Evolutionary conservation across 92 coral and sea anemone genomes (phyloP), one percentile per base, ranked within the genome.

Genomic region (Virgularia gustaviana): DNA sequence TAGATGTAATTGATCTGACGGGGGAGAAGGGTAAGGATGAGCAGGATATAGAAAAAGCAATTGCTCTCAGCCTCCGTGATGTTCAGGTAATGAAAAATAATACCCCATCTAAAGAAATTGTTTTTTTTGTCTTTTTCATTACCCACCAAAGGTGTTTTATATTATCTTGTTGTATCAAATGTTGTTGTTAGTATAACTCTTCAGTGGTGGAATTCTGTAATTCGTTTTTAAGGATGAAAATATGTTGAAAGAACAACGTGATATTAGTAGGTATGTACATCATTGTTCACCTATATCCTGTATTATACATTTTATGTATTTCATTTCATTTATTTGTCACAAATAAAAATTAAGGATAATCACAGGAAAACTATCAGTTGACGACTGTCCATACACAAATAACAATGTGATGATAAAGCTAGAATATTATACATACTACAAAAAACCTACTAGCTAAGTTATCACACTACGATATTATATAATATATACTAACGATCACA

Each of bases 31-130:
- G 81, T 37, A 85, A 85, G 27, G 70, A 79, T 47, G 89, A 84
- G 75, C 92, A 90, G 35, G 96, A 90, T 57, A 74, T 90, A 18
- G 96, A 84, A 67, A 81, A 81, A 49, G 96, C 96, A 37, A 90
- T 90, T 58, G 90, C 90, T 27, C 85, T 90, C 5, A 90, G 96
- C 65, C 64, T 90, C 34, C 92, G 77, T 55, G 94, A 90, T 38
- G 73, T 91, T 53, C 66, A 68, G 10, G n/a, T n/a, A n/a, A n/a
- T n/a, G n/a, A n/a, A n/a, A n/a, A n/a, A n/a, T n/a, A n/a, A n/a
- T n/a, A n/a, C n/a, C n/a, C n/a, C n/a, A n/a, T n/a, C n/a, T n/a
- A n/a, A n/a, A n/a, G n/a, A n/a, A n/a, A n/a, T n/a, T n/a, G n/a
- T n/a, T n/a, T n/a, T n/a, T n/a, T n/a, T n/a, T n/a, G n/a, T n/a